phyloP scores from a whole-genome alignment of 92 coral and sea anemone species.

The Parazoanthus darwini region DNA sequence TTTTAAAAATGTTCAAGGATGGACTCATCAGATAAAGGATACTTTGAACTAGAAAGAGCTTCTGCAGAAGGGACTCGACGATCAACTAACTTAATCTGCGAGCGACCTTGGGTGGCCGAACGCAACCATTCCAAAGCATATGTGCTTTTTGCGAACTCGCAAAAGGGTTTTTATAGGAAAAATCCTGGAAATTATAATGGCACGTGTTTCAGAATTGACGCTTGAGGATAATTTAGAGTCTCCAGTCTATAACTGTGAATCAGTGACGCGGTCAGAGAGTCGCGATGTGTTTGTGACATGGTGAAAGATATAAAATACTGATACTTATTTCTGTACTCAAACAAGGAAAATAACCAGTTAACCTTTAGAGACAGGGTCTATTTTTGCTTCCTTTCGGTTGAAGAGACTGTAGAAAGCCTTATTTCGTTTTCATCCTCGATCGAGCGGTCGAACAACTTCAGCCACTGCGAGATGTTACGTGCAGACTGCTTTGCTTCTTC shows the following conservation, averaged over 20 bases:
- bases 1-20: too few species aligned
- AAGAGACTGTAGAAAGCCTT: background rate
- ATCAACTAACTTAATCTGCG: background rate
- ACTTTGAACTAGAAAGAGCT: too few species aligned
- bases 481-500: background rate
- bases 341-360: background rate
- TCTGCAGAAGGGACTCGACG: too few species aligned
- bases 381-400: background rate
- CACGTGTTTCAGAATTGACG: background rate
- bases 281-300: background rate
- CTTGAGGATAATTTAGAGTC: background rate
- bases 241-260: background rate
- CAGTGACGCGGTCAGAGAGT: background rate
- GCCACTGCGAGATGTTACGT: background rate
- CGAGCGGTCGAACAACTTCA: background rate
- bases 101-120: background rate
- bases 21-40: too few species aligned
- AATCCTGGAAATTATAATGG: background rate
- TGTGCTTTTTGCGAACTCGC: background rate
- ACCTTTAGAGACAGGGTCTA: background rate
- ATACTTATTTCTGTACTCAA: background rate
- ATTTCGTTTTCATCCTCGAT: background rate
- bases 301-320: background rate
- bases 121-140: background rate
- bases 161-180: background rate